Evolutionary conservation across 2,797 vertebrate species (phyloP), one percentile per base, ranked within the genome.

Genomic region (Tangara arthus): DNA sequence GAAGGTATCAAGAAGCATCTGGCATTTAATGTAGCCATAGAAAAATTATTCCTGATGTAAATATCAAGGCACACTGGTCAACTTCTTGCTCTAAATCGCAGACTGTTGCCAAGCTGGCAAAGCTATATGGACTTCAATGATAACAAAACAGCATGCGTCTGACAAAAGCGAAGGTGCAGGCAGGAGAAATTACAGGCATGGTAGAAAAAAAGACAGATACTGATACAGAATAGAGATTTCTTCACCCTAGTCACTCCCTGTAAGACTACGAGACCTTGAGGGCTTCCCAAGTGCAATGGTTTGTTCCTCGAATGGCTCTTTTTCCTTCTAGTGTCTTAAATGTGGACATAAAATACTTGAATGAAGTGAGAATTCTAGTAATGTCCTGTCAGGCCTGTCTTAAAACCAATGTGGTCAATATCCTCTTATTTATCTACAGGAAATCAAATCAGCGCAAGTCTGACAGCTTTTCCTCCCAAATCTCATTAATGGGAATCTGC

Each of bases 11-110:
- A 70, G 84, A 78, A 96, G 71, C 59, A 94, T 88, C 86, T 94
- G 92, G 88, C 50, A 34, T 87, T 91, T 93, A 93, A 92, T 44
- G 68, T 78, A 91, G 81, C 63, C 85, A 83, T 28, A 11, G 57
- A 83, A 95, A 94, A 94, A 93, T 68, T 77, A 21, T 52, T 93
- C n/a, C 84, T 66, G 50, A 75, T 95, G 66, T 73, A 93, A 94
- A 93, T 90, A 93, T 78, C 85, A 87, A 77, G 68, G 49, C n/a
- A 19, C 26, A 82, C 34, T 66, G 82, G 61, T 52, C 91, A 69
- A 77, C n/a, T 79, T 92, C 90, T 65, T 41, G 1, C 60, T 84
- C 64, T 87, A 83, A 87, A 80, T 89, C 5, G 0, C 80, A 93
- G 53, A 52, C 20, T 84, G 81, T 35, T 95, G 80, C 81, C 95